Percentiles rank a stretch among this genome's conserved stretches.
Evolutionary conservation across 2,888 invertebrate species (phyloP).

Genomic region (Xestia sexstrigata): DNA sequence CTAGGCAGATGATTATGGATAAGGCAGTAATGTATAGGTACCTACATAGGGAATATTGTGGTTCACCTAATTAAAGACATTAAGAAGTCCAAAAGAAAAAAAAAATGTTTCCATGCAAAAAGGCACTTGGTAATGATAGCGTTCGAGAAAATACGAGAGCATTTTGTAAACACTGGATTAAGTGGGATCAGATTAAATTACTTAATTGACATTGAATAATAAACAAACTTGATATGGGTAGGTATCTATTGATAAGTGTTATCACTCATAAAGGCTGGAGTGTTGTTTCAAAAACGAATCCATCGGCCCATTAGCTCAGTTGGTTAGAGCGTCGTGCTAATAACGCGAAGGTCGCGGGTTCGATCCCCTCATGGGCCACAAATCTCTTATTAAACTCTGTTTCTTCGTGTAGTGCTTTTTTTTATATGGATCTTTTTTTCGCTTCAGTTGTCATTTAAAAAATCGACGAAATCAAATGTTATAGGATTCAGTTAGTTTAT

Average conservation of each 20-base stretch:
- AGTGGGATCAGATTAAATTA: background rate
- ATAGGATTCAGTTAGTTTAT: background rate
- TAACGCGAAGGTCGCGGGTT: slow-evolving; percentile 66
- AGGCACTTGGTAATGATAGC: background rate
- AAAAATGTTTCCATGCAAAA: background rate
- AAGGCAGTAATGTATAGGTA: no score
- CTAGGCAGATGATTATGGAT: background rate
- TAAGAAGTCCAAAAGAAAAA: background rate
- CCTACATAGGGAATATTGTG: background rate
- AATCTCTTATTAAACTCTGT: background rate
- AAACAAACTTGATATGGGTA: slow-evolving; percentile 63
- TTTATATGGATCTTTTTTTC: background rate
- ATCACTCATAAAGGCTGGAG: background rate
- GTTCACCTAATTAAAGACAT: background rate
- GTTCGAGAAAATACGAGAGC: background rate
- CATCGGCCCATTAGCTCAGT: slow-evolving; percentile 58
- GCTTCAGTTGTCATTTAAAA: background rate
- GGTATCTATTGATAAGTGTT: slow-evolving; percentile 68
- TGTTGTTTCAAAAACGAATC: background rate
- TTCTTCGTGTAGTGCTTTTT: background rate
- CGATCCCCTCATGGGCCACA: slow-evolving; percentile 64
- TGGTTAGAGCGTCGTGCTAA: slow-evolving; percentile 66
- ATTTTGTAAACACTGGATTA: slow-evolving; percentile 3
- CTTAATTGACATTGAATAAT: background rate
- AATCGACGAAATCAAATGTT: background rate